phyloP scores from a whole-genome alignment of 2,888 invertebrate genomes.

The Plebejus anna region DNA sequence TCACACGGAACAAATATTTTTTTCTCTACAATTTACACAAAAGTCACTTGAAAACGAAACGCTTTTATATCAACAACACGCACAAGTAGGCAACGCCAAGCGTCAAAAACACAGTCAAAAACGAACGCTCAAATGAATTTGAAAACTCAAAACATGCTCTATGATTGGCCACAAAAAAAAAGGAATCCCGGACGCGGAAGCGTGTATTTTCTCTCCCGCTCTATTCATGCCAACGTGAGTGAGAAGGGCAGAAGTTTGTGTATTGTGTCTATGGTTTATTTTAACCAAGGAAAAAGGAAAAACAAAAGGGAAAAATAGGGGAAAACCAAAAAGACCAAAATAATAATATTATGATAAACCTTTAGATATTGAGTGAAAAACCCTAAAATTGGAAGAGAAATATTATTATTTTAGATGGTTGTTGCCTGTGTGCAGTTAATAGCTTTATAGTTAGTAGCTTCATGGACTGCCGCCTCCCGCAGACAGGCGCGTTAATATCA shows the following conservation, averaged over 20 bases:
- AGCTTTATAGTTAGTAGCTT: too few relatives aligned
- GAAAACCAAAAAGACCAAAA: too few relatives aligned
- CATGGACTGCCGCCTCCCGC: too few relatives aligned
- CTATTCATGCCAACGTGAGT: neutral
- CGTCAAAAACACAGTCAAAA: constrained; percentile 68
- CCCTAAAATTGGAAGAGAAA: too few relatives aligned
- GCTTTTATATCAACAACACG: constrained; percentile 42
- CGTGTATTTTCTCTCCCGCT: neutral
- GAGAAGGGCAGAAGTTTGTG: neutral
- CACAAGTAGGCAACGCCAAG: constrained; percentile 51
- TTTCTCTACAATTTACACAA: constrained; percentile 4
- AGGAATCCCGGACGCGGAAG: neutral
- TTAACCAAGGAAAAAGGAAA: too few relatives aligned
- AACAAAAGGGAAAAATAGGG: too few relatives aligned
- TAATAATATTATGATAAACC: too few relatives aligned
- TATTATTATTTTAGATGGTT: too few relatives aligned
- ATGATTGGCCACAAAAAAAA: constrained; percentile 28
- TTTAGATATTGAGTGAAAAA: too few relatives aligned
- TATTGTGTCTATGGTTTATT: too few relatives aligned
- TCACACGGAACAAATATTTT: neutral
- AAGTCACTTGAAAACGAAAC: constrained; percentile 16
- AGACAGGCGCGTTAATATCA: too few relatives aligned
- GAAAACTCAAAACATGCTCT: constrained; percentile 45
- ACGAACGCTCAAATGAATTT: constrained; percentile 68
- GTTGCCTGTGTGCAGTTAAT: too few relatives aligned